Evolutionary conservation across 2,797 vertebrate species (phyloP).

Genomic region (Staurois parvus): DNA sequence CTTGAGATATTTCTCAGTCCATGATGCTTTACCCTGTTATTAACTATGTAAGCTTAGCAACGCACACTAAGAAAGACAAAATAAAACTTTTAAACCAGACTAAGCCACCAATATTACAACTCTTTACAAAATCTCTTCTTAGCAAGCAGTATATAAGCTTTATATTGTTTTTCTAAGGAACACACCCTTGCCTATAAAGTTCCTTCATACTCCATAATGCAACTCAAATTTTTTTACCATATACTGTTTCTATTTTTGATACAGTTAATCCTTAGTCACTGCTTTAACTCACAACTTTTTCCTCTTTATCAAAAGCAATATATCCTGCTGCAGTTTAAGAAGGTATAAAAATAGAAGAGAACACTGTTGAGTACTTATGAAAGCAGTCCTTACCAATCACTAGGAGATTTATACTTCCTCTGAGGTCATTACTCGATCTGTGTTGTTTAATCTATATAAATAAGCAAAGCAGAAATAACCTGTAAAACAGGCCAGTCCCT

Average conservation of each 20-base stretch:
- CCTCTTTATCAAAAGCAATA: conserved; percentile 62
- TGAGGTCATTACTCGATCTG: conserved; percentile 59
- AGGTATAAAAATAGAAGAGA: conserved; percentile 55
- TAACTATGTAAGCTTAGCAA: conserved; percentile 52
- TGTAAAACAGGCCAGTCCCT: conserved; percentile 51
- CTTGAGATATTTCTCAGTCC: conserved; percentile 52
- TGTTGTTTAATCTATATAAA: conserved; percentile 63
- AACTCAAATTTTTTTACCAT: conserved; percentile 17
- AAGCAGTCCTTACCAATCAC: conserved; percentile 50
- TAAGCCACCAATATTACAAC: conserved; percentile 47
- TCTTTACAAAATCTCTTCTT: conserved; percentile 39
- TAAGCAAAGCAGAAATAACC: conserved; percentile 60
- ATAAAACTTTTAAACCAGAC: conserved; percentile 48
- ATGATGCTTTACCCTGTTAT: conserved; percentile 40
- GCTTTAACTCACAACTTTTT: conserved; percentile 53
- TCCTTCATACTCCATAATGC: conserved; percentile 50
- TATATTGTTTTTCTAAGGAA: conserved; percentile 60
- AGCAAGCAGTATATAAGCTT: conserved; percentile 52
- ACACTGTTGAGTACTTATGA: conserved; percentile 59
- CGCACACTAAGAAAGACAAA: conserved; percentile 44
- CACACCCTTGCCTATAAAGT: conserved; percentile 47
- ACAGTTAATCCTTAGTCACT: conserved; percentile 48
- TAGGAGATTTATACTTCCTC: conserved; percentile 60
- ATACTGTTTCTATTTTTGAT: conserved; percentile 56
- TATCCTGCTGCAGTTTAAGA: conserved; percentile 49